phyloP scores from a whole-genome alignment of 2,888 invertebrate species.

The Megalurothrips usitatus region DNA sequence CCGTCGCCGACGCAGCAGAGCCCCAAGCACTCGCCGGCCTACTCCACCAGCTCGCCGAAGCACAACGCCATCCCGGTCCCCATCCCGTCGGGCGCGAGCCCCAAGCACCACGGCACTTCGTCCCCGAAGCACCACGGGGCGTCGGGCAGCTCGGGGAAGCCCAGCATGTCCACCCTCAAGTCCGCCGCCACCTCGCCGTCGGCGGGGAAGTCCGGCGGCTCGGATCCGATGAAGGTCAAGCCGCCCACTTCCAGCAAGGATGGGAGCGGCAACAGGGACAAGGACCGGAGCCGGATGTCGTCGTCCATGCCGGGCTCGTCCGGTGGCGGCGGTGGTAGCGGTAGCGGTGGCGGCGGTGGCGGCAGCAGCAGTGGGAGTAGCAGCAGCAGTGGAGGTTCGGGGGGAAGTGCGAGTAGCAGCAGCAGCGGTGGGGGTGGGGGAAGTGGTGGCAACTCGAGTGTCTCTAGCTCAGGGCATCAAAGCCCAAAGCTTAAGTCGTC shows the following conservation, averaged over 20 bases:
- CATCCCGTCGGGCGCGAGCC: constrained; percentile 49
- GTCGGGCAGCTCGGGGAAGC: constrained; percentile 71
- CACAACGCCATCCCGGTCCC: constrained; percentile 38
- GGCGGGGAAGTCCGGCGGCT: constrained; percentile 48
- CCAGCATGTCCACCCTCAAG: constrained; percentile 82
- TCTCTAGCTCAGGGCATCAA: constrained; percentile 51
- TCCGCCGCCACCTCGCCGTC: constrained; percentile 69
- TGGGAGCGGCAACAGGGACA: constrained; percentile 50
- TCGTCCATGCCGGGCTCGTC: constrained; percentile 35
- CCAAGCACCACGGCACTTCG: constrained; percentile 70
- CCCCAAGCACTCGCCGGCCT: constrained; percentile 37
- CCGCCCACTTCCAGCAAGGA: constrained; percentile 49
- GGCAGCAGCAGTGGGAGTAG: background rate
- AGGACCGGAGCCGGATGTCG: constrained; percentile 52
- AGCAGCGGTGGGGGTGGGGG: constrained; percentile 11
- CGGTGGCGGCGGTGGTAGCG: background rate
- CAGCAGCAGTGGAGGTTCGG: background rate
- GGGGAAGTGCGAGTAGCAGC: constrained; percentile 4
- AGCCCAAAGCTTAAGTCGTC: constrained; percentile 65
- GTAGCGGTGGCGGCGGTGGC: background rate
- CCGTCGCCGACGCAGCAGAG: constrained; percentile 36
- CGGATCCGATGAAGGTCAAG: constrained; percentile 48
- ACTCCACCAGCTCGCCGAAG: constrained; percentile 39
- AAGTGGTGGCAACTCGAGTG: constrained; percentile 38
- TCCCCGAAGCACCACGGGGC: constrained; percentile 66